Evolutionary conservation across 2,888 invertebrate species (phyloP).

Genomic region (Luperina testacea): DNA sequence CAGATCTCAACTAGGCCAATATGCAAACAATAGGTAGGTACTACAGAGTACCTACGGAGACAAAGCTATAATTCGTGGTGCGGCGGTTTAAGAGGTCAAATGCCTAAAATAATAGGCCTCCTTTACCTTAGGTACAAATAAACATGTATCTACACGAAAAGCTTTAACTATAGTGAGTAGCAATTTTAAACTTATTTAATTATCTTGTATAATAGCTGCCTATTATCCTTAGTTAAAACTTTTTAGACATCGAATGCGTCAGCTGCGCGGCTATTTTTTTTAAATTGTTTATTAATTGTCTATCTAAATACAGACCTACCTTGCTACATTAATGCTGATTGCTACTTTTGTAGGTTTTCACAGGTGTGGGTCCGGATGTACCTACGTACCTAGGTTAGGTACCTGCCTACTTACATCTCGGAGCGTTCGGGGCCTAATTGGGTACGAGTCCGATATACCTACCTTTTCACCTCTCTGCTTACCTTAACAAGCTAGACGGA

Average conservation of each 20-base stretch:
- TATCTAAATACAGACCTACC: background rate
- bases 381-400: background rate
- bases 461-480: background rate
- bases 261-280: background rate
- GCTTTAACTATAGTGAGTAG: background rate
- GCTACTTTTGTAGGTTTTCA: background rate
- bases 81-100: background rate
- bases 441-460: background rate
- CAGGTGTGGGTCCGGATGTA: conserved; percentile 1
- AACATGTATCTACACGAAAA: background rate
- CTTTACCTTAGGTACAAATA: background rate
- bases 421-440: background rate
- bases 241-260: background rate
- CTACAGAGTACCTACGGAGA: background rate
- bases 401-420: background rate
- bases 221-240: background rate
- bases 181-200: background rate
- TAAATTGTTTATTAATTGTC: background rate
- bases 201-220: background rate
- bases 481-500: background rate
- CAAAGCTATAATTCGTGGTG: background rate
- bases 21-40: background rate
- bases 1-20: background rate
- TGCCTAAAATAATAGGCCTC: too few relatives aligned
- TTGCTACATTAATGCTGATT: background rate